Base-by-base conservation (phyloP, 2,888 invertebrate species). In the Sympetrum striolatum region DNA sequence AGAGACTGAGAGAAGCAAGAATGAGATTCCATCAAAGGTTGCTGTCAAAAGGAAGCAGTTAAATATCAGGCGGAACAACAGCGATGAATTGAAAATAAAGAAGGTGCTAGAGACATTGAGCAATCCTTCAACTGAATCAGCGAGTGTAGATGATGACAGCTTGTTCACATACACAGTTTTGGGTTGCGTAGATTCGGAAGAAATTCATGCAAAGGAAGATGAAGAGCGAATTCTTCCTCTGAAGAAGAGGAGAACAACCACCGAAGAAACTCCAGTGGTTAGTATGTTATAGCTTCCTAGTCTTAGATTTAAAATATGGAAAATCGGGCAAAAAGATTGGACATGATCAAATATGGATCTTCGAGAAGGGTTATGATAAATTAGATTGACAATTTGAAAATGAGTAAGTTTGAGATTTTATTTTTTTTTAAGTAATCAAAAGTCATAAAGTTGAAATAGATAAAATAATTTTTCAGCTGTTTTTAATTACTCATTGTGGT, bases 241-340 rank as follows among this genome's bases (percentile, higher is more conserved):
- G n/a, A 86, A 86, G n/a, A 86, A 86, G 86, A 86, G 86, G 58
- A 86, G 86, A 37, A 86, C 86, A 14, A 86, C 86, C 2, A 60
- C 86, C 2, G 86, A 86, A 37, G 86, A 60, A 37, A 60, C 37
- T 15, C 86, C 86, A 18, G 60, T 37, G 86, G 86, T 86, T 14
- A 60, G 86, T 86, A 39, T 37, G 5, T 18, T 53, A 18, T 39
- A n/a, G n/a, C n/a, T n/a, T n/a, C n/a, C n/a, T n/a, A n/a, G n/a
- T n/a, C n/a, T n/a, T n/a, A n/a, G n/a, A n/a, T n/a, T n/a, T n/a
- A n/a, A n/a, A n/a, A n/a, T n/a, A n/a, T n/a, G n/a, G n/a, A n/a
- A n/a, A n/a, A n/a, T n/a, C n/a, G n/a, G n/a, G n/a, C n/a, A n/a
- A n/a, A n/a, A n/a, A n/a, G n/a, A n/a, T n/a, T n/a, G n/a, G n/a